phyloP scores from a whole-genome alignment of 1,140 invertebrate species.

The Lamellibrachia luymesi region DNA sequence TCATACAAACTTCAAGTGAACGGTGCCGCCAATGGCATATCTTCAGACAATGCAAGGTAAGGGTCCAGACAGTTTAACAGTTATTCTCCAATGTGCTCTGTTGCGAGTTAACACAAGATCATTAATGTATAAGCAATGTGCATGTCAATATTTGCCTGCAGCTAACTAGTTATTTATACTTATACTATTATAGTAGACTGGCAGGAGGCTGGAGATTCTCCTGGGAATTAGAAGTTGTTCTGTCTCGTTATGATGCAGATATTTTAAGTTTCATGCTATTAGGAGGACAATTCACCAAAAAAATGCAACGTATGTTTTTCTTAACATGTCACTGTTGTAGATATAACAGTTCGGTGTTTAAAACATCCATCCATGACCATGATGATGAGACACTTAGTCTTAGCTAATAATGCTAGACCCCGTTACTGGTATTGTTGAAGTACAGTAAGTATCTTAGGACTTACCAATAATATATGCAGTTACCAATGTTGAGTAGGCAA shows the following conservation, averaged over 20 bases:
- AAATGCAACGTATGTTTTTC: background rate
- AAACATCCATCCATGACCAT: no score
- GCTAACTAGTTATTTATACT: no score
- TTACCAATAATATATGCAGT: no score
- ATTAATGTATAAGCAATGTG: no score
- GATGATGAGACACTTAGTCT: no score
- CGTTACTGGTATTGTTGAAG: background rate
- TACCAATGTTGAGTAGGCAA: background rate
- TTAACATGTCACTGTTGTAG: background rate
- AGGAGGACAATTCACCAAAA: background rate
- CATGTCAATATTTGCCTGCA: no score
- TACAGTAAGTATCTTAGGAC: background rate
- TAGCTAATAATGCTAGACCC: background rate
- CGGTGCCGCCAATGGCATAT: background rate
- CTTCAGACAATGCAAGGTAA: background rate
- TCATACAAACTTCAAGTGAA: constrained; percentile 24
- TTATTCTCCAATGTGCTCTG: background rate
- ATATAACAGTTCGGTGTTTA: no score
- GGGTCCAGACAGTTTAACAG: background rate
- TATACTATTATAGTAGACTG: no score
- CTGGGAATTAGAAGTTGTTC: background rate
- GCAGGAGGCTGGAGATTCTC: background rate
- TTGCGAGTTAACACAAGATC: background rate
- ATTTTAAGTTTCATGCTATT: background rate
- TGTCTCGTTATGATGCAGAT: background rate